Conservation (phyloP, 2,888 invertebrate species). For the Dryocosmus kuriphilus region DNA sequence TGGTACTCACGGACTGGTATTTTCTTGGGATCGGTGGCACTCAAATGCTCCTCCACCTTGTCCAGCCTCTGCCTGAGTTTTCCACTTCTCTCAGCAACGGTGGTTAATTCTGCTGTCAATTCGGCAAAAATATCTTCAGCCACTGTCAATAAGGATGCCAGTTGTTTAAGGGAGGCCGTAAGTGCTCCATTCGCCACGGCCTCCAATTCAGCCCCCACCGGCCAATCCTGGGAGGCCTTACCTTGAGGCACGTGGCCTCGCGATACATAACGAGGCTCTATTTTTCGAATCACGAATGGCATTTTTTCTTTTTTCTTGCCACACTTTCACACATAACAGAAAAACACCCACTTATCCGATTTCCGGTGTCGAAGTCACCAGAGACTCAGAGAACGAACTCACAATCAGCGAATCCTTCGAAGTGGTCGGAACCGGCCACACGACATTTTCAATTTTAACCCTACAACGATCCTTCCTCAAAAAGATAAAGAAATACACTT, state of each 20-base stretch:
- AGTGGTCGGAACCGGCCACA: conserved; percentile 12
- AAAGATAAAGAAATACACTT: conserved; percentile 3
- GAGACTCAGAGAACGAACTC: neutral
- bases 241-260: conserved; percentile 87
- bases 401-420: conserved; percentile 24
- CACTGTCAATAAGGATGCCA: conserved; percentile 89
- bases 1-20: conserved; percentile 95
- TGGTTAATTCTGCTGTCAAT: conserved; percentile 86
- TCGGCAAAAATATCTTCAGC: conserved; percentile 93
- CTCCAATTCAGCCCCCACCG: conserved; percentile 90
- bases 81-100: conserved; percentile 86
- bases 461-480: neutral
- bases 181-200: conserved; percentile 92
- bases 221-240: conserved; percentile 88
- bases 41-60: conserved; percentile 85
- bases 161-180: conserved; percentile 90
- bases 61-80: conserved; percentile 85
- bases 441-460: conserved; percentile 11
- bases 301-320: conserved; percentile 76
- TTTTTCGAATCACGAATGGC: conserved; percentile 92
- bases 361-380: conserved; percentile 32
- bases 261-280: conserved; percentile 90
- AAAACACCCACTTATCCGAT: conserved; percentile 38
- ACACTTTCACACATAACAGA: conserved; percentile 55
- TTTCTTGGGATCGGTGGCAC: conserved; percentile 90